Conservation (phyloP, 1,140 invertebrate genomes). For the Rhysida immarginata region DNA sequence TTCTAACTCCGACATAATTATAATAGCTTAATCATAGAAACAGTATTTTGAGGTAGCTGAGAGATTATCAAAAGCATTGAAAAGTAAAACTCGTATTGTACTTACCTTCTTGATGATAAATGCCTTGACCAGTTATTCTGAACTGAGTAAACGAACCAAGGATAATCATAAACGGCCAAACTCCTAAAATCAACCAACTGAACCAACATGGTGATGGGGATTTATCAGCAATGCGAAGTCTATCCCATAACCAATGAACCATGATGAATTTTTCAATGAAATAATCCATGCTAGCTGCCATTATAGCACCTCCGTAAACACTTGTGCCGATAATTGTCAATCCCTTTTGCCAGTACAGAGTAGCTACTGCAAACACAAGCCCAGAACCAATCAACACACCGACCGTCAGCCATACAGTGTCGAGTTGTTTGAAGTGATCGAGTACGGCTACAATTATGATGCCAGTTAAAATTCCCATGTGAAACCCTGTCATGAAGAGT, state of each 20-base stretch:
- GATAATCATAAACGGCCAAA: slow-evolving; percentile 53
- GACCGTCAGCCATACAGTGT: slow-evolving; percentile 48
- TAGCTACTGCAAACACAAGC: slow-evolving; percentile 50
- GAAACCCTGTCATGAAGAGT: slow-evolving; percentile 66
- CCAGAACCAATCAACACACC: slow-evolving; percentile 48
- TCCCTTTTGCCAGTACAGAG: slow-evolving; percentile 54
- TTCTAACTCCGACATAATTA: too few relatives aligned
- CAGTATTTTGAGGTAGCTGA: too few relatives aligned
- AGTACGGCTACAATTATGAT: slow-evolving; percentile 38
- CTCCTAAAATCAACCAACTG: slow-evolving; percentile 53
- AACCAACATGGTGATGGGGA: slow-evolving; percentile 49
- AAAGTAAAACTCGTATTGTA: too few relatives aligned
- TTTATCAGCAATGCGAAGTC: slow-evolving; percentile 25
- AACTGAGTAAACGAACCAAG: slow-evolving; percentile 51
- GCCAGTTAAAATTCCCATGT: slow-evolving; percentile 50
- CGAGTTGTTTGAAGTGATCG: slow-evolving; percentile 25
- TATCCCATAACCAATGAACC: slow-evolving; percentile 48
- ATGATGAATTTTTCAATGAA: slow-evolving; percentile 50
- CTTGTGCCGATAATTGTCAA: slow-evolving; percentile 58
- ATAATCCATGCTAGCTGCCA: slow-evolving; percentile 54
- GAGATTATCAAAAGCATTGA: too few relatives aligned
- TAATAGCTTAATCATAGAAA: too few relatives aligned
- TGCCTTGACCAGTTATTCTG: slow-evolving; percentile 49
- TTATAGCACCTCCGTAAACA: slow-evolving; percentile 55
- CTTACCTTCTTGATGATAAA: slow-evolving; percentile 43